These are phyloP conservation scores for Mormyrus hasselquistii DNA, from an alignment of 2,797 vertebrate genomes.

Conservation along the genomic window DNA sequence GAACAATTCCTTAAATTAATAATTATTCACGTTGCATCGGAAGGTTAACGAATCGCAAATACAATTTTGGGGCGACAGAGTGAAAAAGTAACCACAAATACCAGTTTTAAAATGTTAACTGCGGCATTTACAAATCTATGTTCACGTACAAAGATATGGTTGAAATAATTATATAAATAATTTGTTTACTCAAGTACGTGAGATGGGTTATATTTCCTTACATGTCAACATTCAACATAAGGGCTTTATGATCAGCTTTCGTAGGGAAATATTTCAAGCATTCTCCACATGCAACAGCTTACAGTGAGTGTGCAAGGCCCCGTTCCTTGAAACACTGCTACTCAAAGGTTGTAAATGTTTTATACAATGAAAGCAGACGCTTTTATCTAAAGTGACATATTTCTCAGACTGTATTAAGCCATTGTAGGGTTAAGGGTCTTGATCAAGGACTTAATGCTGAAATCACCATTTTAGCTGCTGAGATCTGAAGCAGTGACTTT, in stretches of 20 bases:
- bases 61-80: not conserved
- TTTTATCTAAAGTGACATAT: not conserved
- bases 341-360: not conserved
- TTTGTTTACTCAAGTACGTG: not conserved
- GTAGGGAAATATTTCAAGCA: not conserved
- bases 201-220: not conserved
- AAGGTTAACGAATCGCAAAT: not conserved
- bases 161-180: not conserved
- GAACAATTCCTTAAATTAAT: not conserved
- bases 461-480: not conserved
- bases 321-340: not conserved
- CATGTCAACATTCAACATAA: not conserved
- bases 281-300: not conserved
- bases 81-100: not conserved
- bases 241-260: not conserved
- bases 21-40: not conserved
- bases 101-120: slow-evolving; percentile 25
- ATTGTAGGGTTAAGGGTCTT: not conserved
- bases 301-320: not conserved
- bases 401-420: not conserved
- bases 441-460: not conserved
- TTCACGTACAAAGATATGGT: not conserved
- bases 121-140: not conserved
- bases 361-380: not conserved
- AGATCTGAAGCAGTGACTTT: not conserved